Base-by-base conservation (phyloP, 2,797 vertebrate species). In the Molothrus ater region DNA sequence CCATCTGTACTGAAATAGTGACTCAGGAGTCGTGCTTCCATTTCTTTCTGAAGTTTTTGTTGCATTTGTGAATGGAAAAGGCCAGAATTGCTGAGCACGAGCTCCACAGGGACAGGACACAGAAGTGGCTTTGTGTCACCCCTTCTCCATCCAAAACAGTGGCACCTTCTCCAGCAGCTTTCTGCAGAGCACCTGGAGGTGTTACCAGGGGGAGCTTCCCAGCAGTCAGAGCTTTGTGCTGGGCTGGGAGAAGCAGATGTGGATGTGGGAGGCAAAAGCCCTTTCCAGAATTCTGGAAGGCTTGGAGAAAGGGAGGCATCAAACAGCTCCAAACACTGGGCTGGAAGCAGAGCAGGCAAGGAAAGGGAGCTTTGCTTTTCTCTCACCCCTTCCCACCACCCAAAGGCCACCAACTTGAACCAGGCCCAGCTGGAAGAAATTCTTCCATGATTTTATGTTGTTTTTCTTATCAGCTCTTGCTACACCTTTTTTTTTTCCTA, bases 171-270 rank as follows among this genome's bases (percentile, higher is more conserved):
- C 34, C 45, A 51, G 42, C 45, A 56, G 50, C 57, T 74, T 36
- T 40, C 65, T 43, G 47, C 59, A 53, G 66, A 81, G 47, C 28
- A 63, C 64, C 86, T 50, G 19, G 48, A 18, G 40, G 31, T 36
- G 53, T 78, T 80, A 47, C n/a, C 50, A 32, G 26, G 29, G 48
- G 45, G 68, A 66, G 13, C 34, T 82, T 57, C 64, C 56, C 74
- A 85, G 68, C 64, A 93, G 19, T 0, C 0, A 14, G 47, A 80
- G 92, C 57, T 95, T 36, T 57, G 48, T 60, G 60, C 38, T 0
- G 7, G 84, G 50, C 79, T 96, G 75, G 79, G 63, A 89, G 79
- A 92, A 80, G 92, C 91, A 94, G 93, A 80, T 96, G 91, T 94
- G 92, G 86, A 72, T 1, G 86, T 95, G 79, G 95, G 91, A 88